Evolutionary conservation across 2,797 vertebrate genomes (phyloP).

Genomic region (Myripristis murdjan): DNA sequence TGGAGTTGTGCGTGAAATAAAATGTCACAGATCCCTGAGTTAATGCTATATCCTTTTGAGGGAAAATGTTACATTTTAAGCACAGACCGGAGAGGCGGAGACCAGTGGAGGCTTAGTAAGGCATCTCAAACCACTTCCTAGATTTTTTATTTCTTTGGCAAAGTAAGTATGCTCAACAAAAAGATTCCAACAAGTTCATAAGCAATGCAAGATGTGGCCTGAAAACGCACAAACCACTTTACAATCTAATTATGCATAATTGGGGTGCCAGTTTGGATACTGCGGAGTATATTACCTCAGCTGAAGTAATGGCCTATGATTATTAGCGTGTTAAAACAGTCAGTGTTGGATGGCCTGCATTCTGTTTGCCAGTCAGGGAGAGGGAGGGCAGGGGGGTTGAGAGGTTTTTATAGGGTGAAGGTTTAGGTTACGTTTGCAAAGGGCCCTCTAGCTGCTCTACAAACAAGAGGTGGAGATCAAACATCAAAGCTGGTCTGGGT

Average conservation of each 20-base stretch:
- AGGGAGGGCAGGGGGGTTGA: conserved; percentile 37
- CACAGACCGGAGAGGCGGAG: too few relatives aligned
- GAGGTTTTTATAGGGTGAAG: conserved; percentile 72
- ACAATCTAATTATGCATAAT: conserved; percentile 66
- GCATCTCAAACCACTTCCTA: not conserved
- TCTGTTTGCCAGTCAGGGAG: conserved; percentile 59
- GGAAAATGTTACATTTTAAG: not conserved
- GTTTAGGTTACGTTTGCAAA: conserved; percentile 78
- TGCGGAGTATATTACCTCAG: conserved; percentile 62
- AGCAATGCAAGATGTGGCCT: conserved; percentile 16
- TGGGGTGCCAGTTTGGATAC: conserved; percentile 48
- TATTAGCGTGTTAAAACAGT: conserved; percentile 51
- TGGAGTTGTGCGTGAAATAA: conserved; percentile 9
- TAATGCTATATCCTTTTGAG: not conserved
- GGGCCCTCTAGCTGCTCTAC: conserved; percentile 73
- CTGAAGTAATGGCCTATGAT: conserved; percentile 61
- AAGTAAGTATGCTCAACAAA: not conserved
- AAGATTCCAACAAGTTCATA: conserved; percentile 16
- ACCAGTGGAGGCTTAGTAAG: not conserved
- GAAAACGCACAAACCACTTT: conserved; percentile 58
- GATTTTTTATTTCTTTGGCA: conserved; percentile 1
- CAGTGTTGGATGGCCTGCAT: conserved; percentile 35
- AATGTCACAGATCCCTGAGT: not conserved
- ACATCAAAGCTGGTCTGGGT: conserved; percentile 63
- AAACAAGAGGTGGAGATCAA: conserved; percentile 80